Evolutionary conservation across 2,797 vertebrate genomes (phyloP), one percentile per base, ranked within the genome.

Genomic region (Macroramphosus scolopax): DNA sequence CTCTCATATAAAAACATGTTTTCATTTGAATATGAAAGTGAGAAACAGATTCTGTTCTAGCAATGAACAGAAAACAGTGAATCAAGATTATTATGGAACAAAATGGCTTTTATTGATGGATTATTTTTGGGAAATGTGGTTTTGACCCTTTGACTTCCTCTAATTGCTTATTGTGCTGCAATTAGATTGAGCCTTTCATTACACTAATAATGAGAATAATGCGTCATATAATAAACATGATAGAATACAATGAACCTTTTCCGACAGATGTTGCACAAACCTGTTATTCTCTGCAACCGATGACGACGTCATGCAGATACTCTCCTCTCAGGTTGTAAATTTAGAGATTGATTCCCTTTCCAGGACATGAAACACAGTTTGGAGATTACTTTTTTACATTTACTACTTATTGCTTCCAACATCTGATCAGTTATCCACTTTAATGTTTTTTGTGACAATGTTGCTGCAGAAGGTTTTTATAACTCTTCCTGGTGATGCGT

Each of bases 261-360:
- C 30, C 25, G 48, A 61, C 20, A 18, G 34, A 32, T 51, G 41
- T 22, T 41, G 17, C 25, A 34, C 18, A 69, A 55, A 17, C 30
- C 9, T 17, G 48, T 54, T 52, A 8, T 58, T 37, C 31, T 58
- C 42, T 32, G 18, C 33, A 18, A 22, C 49, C 30, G 29, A 30
- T n/a, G n/a, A n/a, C n/a, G n/a, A n/a, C n/a, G n/a, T n/a, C n/a
- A 61, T 53, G 42, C 30, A 66, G 66, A 77, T 45, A 16, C 5
- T 2, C 25, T 39, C 17, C 15, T 6, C 11, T 55, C 26, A 18
- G 9, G 37, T 9, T 46, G 14, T 4, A 18, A n/a, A 18, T 29
- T 24, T 17, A 17, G 20, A 17, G 25, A 38, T 50, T 34, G 40
- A 61, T 50, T 59, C 42, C 17, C 24, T 63, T n/a, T n/a, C n/a